Conservation (phyloP, 2,888 invertebrate species). For the Gerris lacustris region DNA sequence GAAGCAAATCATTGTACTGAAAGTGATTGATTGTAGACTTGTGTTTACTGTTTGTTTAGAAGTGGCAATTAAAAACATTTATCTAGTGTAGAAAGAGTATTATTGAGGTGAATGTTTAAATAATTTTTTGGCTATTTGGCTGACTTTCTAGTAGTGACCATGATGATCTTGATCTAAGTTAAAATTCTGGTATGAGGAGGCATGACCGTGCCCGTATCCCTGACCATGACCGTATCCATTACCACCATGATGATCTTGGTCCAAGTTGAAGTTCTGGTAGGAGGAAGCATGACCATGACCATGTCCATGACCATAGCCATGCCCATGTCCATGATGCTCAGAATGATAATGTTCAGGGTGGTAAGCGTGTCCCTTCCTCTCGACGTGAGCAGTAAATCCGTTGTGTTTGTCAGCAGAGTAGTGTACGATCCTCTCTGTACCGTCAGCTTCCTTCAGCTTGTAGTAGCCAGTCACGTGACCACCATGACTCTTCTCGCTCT, state of each 20-base stretch:
- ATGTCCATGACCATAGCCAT: constrained; percentile 12
- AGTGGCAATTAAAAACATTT: no score
- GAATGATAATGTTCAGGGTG: constrained; percentile 9
- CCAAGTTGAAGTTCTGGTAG: not conserved
- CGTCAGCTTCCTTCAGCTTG: constrained; percentile 27
- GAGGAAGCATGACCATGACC: not conserved
- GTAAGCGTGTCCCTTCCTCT: constrained; percentile 23
- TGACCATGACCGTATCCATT: constrained; percentile 9
- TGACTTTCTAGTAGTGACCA: not conserved
- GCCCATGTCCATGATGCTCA: not conserved
- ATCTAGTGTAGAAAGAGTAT: no score
- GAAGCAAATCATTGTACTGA: no score
- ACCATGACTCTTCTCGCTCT: constrained; percentile 16
- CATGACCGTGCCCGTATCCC: constrained; percentile 9
- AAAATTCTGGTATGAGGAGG: not conserved
- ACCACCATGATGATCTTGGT: not conserved
- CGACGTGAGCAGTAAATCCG: constrained; percentile 30
- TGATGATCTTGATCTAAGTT: not conserved
- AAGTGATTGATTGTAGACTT: no score
- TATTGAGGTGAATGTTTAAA: no score
- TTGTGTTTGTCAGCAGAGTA: constrained; percentile 31
- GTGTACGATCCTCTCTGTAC: constrained; percentile 30
- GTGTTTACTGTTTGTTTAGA: no score
- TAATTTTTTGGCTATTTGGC: no score
- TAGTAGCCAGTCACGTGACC: constrained; percentile 18